Conservation (phyloP, 2,888 invertebrate genomes). For the Zygaena filipendulae region DNA sequence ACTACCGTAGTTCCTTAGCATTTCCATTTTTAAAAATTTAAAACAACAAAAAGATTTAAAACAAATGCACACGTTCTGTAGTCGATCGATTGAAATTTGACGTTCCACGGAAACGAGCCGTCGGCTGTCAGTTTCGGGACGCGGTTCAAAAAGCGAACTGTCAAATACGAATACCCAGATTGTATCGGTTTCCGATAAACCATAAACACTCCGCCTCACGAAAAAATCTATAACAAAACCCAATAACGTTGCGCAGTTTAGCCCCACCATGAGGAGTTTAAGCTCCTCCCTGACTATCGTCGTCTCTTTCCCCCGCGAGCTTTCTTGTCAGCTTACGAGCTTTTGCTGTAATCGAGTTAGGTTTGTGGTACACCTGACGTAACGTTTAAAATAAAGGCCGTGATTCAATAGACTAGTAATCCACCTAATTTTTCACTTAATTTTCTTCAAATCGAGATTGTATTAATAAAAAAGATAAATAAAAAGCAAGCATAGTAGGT, state of each 20-base stretch:
- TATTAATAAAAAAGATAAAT: no score
- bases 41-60: slow-evolving; percentile 10
- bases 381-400: slow-evolving; percentile 14
- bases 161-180: slow-evolving; percentile 20
- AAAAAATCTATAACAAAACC: slow-evolving; percentile 61
- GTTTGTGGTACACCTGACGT: slow-evolving; percentile 25
- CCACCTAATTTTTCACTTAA: slow-evolving; percentile 8
- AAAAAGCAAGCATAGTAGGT: no score
- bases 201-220: slow-evolving; percentile 31
- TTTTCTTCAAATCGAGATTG: slow-evolving; percentile 8
- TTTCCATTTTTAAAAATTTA: slow-evolving; percentile 25
- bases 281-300: slow-evolving; percentile 45
- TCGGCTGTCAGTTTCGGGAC: no score
- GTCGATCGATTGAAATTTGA: slow-evolving; percentile 8
- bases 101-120: not conserved
- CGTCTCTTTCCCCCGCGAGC: slow-evolving; percentile 50
- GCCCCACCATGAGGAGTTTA: slow-evolving; percentile 51
- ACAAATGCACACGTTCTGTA: slow-evolving; percentile 10
- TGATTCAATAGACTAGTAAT: slow-evolving; percentile 12
- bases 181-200: no score
- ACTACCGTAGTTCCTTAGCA: slow-evolving; percentile 28
- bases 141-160: slow-evolving; percentile 15
- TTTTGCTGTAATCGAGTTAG: slow-evolving; percentile 30
- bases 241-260: slow-evolving; percentile 43
- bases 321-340: slow-evolving; percentile 28